phyloP scores from a whole-genome alignment of 2,113 vertebrate species.

The Ictidomys tridecemlineatus region DNA sequence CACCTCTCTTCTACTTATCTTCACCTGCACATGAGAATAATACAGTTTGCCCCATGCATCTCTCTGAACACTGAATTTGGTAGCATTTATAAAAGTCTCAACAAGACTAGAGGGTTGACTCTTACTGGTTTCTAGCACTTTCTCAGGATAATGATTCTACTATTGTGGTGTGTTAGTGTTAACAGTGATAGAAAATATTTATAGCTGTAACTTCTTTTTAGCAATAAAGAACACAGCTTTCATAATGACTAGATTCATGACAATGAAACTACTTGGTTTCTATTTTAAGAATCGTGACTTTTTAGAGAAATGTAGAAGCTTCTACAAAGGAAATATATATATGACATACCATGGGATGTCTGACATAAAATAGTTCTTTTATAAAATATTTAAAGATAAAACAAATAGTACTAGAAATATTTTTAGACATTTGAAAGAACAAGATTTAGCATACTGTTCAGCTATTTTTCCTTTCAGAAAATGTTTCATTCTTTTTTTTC shows the following conservation, averaged over 20 bases:
- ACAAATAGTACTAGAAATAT: slow-evolving; percentile 19
- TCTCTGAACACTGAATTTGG: not conserved
- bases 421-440: slow-evolving; percentile 44
- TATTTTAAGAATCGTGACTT: slow-evolving; percentile 54
- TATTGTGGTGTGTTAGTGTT: not conserved
- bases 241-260: not conserved
- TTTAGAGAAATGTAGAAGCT: slow-evolving; percentile 51
- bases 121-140: not conserved
- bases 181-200: not conserved
- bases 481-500: not conserved
- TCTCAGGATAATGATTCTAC: not conserved
- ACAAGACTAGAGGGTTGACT: not conserved
- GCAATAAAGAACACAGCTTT: slow-evolving; percentile 16
- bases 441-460: not conserved
- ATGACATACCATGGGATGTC: not conserved
- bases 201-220: not conserved
- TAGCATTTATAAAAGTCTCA: not conserved
- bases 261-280: slow-evolving; percentile 28
- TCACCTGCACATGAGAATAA: not conserved
- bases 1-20: not conserved
- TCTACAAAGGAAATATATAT: not conserved
- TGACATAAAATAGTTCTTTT: slow-evolving; percentile 60
- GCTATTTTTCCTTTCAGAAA: not conserved
- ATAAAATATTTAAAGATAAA: slow-evolving; percentile 30
- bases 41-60: not conserved